A percentile compares a stretch with the other conserved stretches of the same genome.
These are phyloP conservation scores for Bruchidius siliquastri DNA, from an alignment of 2,888 invertebrate species.

Conservation along the genomic window DNA sequence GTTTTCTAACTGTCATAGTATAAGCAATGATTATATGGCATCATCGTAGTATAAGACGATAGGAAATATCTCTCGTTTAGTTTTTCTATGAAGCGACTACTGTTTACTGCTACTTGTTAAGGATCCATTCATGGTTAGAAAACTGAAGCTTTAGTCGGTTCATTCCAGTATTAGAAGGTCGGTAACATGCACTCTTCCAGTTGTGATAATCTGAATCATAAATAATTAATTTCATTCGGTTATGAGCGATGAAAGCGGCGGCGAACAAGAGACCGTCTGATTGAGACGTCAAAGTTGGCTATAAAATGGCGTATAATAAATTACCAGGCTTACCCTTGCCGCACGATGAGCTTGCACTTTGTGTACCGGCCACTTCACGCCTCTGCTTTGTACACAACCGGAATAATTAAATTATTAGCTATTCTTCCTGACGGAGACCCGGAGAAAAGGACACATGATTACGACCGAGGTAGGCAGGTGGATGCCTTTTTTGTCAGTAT, in stretches of 20 bases:
- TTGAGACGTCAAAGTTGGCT: conserved; percentile 43
- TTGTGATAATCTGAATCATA: conserved; percentile 39
- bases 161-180: background rate
- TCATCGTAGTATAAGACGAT: too few relatives aligned
- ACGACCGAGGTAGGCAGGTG: background rate
- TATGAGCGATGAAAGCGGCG: conserved; percentile 38
- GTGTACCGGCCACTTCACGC: conserved; percentile 16
- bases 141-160: background rate
- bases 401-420: conserved; percentile 25
- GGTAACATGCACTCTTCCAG: conserved; percentile 17
- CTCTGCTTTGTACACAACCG: conserved; percentile 13
- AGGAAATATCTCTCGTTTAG: too few relatives aligned
- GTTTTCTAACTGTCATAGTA: too few relatives aligned
- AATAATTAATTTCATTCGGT: conserved; percentile 44
- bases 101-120: background rate
- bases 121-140: background rate
- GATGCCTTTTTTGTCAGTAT: background rate
- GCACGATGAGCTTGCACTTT: conserved; percentile 1
- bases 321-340: conserved; percentile 41
- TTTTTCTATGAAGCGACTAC: background rate
- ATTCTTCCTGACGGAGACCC: conserved; percentile 14
- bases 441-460: background rate
- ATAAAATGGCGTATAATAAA: conserved; percentile 42
- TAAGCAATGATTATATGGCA: too few relatives aligned
- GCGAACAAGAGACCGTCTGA: conserved; percentile 43